Evolutionary conservation across 2,113 vertebrate species (phyloP).

Genomic region (Atlantisia rogersi): DNA sequence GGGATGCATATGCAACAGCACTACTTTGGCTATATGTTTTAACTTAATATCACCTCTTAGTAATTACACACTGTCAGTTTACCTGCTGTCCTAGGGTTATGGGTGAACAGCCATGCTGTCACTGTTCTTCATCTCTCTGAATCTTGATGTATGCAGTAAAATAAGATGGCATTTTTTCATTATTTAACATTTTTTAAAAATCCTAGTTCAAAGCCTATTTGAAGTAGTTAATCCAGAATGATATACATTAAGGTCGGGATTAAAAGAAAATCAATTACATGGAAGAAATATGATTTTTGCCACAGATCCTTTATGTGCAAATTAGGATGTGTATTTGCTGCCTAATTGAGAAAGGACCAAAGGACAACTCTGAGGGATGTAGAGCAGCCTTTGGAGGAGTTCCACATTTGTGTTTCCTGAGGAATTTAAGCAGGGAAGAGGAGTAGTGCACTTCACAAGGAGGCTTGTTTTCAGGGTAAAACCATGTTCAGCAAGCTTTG

Average conservation of each 20-base stretch:
- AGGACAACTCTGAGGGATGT: constrained; percentile 33
- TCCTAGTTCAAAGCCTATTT: constrained; percentile 70
- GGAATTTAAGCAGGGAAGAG: background rate
- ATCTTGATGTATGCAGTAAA: constrained; percentile 72
- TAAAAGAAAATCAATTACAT: constrained; percentile 75
- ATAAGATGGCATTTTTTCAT: constrained; percentile 71
- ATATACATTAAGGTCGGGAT: constrained; percentile 68
- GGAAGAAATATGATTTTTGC: constrained; percentile 73
- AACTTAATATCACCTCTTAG: constrained; percentile 71
- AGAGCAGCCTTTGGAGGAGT: constrained; percentile 37
- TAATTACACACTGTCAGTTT: constrained; percentile 72
- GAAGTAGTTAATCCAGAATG: constrained; percentile 66
- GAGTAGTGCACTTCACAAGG: background rate
- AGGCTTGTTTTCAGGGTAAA: background rate
- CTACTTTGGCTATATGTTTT: constrained; percentile 68
- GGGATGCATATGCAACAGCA: constrained; percentile 64
- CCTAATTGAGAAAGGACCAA: constrained; percentile 69
- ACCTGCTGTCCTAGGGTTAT: constrained; percentile 75
- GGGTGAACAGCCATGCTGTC: constrained; percentile 68
- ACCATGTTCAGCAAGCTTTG: background rate
- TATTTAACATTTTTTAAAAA: constrained; percentile 60
- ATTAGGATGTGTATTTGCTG: constrained; percentile 67
- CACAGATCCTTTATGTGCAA: constrained; percentile 60
- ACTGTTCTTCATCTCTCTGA: constrained; percentile 64
- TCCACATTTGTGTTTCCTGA: background rate